Conservation (phyloP, 2,113 vertebrate genomes). For the Nibea albiflora region DNA sequence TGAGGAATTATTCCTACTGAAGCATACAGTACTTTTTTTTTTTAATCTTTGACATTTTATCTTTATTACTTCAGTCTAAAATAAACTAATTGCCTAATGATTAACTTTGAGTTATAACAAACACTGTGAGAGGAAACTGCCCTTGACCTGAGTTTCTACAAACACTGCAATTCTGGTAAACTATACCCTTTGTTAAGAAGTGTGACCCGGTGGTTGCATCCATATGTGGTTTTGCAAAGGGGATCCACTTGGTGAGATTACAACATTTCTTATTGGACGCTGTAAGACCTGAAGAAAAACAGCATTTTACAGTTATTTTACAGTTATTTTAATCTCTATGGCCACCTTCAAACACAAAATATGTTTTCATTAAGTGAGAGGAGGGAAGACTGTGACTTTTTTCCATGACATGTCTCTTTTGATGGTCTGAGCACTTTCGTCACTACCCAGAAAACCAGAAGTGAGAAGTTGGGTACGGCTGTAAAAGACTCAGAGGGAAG, state of each 20-base stretch:
- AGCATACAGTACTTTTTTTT: background rate
- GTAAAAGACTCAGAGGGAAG: background rate
- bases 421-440: background rate
- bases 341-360: background rate
- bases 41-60: background rate
- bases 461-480: slow-evolving; percentile 46
- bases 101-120: background rate
- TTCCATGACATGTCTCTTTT: background rate
- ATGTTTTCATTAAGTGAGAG: background rate
- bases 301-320: too few species aligned
- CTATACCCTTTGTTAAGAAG: background rate
- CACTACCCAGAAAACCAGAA: slow-evolving; percentile 43
- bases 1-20: background rate
- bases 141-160: background rate
- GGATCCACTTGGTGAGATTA: background rate
- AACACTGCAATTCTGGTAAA: background rate
- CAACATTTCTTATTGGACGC: background rate
- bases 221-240: background rate
- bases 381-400: background rate
- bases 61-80: background rate
- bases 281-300: background rate
- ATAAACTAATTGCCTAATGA: background rate
- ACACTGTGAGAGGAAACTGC: background rate
- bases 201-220: background rate
- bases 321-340: background rate